A percentile compares a stretch with the other conserved stretches of the same genome.
Conservation (phyloP, 2,113 vertebrate species). For the Platichthys flesus region DNA sequence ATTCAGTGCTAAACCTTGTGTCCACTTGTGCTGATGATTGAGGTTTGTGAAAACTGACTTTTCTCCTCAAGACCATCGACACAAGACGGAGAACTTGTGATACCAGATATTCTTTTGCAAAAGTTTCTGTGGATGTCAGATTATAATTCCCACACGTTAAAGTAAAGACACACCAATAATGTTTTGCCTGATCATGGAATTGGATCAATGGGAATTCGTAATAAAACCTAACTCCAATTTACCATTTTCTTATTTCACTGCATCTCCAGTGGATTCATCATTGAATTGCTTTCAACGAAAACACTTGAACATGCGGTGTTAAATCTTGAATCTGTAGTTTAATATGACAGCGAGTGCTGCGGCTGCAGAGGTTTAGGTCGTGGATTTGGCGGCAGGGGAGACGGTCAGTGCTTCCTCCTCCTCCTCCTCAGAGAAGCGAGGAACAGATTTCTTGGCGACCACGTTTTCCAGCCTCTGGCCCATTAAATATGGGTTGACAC, state of each 20-base stretch:
- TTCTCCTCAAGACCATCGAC: no score
- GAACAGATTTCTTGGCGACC: constrained; percentile 97
- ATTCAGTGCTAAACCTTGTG: no score
- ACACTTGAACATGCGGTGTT: constrained; percentile 17
- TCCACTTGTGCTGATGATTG: no score
- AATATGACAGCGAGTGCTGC: constrained; percentile 21
- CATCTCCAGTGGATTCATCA: neutral
- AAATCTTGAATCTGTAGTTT: constrained; percentile 3
- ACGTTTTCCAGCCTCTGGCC: constrained; percentile 95
- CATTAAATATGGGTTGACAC: constrained; percentile 92
- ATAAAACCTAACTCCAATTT: no score
- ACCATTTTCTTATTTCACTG: neutral
- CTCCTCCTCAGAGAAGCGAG: constrained; percentile 92
- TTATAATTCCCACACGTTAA: no score
- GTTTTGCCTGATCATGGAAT: no score
- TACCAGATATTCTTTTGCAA: no score
- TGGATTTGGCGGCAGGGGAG: constrained; percentile 45
- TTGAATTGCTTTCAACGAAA: neutral
- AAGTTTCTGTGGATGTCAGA: no score
- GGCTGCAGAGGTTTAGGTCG: constrained; percentile 54
- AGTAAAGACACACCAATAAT: no score
- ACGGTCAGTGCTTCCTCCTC: constrained; percentile 11
- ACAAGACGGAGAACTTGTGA: no score
- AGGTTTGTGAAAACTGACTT: no score
- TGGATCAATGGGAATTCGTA: no score